Percentiles rank a stretch among this genome's conserved stretches.
Evolutionary conservation across 2,113 vertebrate species (phyloP).

Genomic region (Camarhynchus parvulus): DNA sequence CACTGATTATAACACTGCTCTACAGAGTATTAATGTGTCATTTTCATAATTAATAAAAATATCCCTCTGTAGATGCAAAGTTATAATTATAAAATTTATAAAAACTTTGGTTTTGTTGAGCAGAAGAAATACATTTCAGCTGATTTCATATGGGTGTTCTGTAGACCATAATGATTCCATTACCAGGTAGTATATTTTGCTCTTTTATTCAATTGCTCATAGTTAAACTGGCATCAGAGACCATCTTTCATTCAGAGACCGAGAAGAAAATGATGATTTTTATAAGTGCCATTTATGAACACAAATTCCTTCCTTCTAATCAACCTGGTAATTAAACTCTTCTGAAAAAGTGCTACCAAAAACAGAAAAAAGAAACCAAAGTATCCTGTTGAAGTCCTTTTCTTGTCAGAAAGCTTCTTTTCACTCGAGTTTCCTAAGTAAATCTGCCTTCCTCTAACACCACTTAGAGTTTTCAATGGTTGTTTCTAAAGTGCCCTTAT

Average conservation of each 20-base stretch:
- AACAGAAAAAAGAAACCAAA: not conserved
- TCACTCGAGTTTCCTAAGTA: not conserved
- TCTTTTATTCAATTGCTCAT: slow-evolving; percentile 8
- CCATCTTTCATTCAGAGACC: not conserved
- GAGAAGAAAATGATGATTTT: not conserved
- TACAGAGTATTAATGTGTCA: not conserved
- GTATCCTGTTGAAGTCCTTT: not conserved
- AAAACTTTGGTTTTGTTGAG: not conserved
- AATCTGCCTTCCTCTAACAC: not conserved
- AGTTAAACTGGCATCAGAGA: not conserved
- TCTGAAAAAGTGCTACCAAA: slow-evolving; percentile 35
- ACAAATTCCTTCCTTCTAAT: slow-evolving; percentile 52
- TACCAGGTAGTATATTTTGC: not conserved
- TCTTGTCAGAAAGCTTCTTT: not conserved
- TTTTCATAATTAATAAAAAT: not conserved
- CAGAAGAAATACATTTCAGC: not conserved
- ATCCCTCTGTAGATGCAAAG: not conserved
- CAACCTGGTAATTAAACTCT: slow-evolving; percentile 54
- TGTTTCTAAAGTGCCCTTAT: not conserved
- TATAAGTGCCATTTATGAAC: slow-evolving; percentile 31
- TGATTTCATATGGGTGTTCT: not conserved
- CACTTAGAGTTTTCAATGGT: not conserved
- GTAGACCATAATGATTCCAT: not conserved
- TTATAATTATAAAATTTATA: not conserved
- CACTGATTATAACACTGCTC: not conserved